phyloP scores from a whole-genome alignment of 2,888 invertebrate species.

The Anoplius nigerrimus region DNA sequence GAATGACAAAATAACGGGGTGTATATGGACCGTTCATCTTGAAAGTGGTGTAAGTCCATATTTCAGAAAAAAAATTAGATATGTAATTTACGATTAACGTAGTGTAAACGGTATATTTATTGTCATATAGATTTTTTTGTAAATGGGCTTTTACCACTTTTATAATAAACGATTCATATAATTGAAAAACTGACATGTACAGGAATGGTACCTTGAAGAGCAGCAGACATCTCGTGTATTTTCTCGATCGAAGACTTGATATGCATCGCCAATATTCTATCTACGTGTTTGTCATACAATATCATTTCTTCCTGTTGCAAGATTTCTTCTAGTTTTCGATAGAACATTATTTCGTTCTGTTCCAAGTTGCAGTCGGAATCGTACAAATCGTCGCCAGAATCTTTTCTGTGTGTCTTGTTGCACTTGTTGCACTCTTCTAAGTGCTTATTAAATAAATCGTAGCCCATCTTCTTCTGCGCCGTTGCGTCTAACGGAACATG shows the following conservation, averaged over 20 bases:
- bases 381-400: not conserved
- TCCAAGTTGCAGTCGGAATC: not conserved
- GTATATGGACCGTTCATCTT: too few species aligned
- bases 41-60: too few species aligned
- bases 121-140: too few species aligned
- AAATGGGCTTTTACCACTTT: too few species aligned
- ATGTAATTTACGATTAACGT: too few species aligned
- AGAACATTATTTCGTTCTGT: not conserved
- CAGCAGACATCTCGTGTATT: constrained; percentile 46
- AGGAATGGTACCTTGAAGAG: constrained; percentile 58
- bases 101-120: too few species aligned
- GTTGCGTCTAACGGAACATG: not conserved
- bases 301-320: constrained; percentile 17
- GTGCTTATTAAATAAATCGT: constrained; percentile 3
- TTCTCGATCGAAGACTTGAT: constrained; percentile 51
- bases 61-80: too few species aligned
- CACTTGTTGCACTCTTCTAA: not conserved
- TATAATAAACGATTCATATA: too few species aligned
- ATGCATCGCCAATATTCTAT: constrained; percentile 44
- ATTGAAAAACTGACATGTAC: too few species aligned
- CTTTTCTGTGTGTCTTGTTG: not conserved
- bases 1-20: too few species aligned
- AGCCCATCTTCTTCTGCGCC: not conserved
- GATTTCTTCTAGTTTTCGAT: not conserved
- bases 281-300: constrained; percentile 47